These are phyloP conservation scores for Syrista parreyssii DNA, from an alignment of 2,888 invertebrate genomes.

Conservation along the genomic window DNA sequence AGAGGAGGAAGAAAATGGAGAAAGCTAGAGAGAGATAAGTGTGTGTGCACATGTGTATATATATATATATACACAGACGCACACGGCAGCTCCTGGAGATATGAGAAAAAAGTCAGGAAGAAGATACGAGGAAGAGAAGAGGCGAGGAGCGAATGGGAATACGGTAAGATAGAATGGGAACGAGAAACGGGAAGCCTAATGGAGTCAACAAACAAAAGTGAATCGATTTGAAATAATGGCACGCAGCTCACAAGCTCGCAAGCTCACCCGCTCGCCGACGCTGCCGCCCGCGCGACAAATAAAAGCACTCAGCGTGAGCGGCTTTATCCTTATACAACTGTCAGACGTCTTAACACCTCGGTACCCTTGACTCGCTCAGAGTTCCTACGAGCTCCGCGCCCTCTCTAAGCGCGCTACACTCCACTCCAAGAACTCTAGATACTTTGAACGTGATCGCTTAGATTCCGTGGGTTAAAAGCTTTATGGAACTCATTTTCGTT, in stretches of 20 bases:
- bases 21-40: constrained; percentile 9
- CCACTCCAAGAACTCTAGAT: constrained; percentile 15
- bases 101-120: constrained; percentile 23
- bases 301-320: constrained; percentile 63
- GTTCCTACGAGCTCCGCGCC: constrained; percentile 28
- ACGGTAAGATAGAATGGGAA: constrained; percentile 17
- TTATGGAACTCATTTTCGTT: constrained; percentile 56
- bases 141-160: constrained; percentile 23
- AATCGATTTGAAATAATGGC: constrained; percentile 62
- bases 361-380: constrained; percentile 35
- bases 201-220: constrained; percentile 63
- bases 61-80: too few relatives aligned
- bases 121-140: constrained; percentile 24
- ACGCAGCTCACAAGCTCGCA: constrained; percentile 40
- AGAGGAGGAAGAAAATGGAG: constrained; percentile 10
- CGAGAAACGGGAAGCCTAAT: constrained; percentile 43
- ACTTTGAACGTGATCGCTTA: constrained; percentile 15
- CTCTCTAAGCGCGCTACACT: constrained; percentile 12
- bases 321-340: constrained; percentile 63
- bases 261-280: constrained; percentile 26
- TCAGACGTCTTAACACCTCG: constrained; percentile 58
- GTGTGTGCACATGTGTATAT: too few relatives aligned
- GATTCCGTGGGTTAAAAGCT: constrained; percentile 47
- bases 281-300: constrained; percentile 55
- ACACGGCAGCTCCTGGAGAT: constrained; percentile 22